Evolutionary conservation across 2,888 invertebrate genomes (phyloP), one percentile per base, ranked within the genome.

Genomic region (Coleophora deauratella): DNA sequence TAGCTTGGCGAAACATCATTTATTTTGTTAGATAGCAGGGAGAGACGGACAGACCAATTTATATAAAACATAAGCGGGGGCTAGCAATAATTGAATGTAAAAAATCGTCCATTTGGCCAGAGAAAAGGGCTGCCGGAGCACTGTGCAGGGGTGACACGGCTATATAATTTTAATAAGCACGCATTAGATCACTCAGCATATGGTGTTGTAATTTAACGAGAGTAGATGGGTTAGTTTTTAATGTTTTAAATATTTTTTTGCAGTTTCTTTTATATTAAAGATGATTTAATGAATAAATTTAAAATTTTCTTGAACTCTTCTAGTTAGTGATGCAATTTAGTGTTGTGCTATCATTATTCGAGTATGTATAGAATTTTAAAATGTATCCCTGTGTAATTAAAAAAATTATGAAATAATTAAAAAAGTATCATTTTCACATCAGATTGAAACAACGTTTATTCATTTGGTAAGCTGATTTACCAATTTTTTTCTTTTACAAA

Each of bases 21-120:
- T 77, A 79, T 82, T 66, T 21, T 21, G 6, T 21, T 21, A 21
- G 21, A 21, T 21, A 21, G 21, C 21, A 21, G 21, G 21, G 21
- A 80, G 68, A 68, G 75, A 78, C 76, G 67, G 74, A 78, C 76
- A 74, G 71, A 73, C 66, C 76, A 76, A 82, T 82, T 80, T 79
- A 81, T 82, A 76, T 72, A 66, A 57, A 59, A 57, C 55, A 72
- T 62, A 71, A 67, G 64, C 66, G 71, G 72, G 70, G 77, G 80
- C 70, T 70, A 74, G 59, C 64, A 66, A 69, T 82, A 79, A 84
- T 82, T 81, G 79, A 80, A 80, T 77, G 75, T 75, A 77, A 81
- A 82, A 80, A 82, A 81, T 79, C 65, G 71, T 55, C 69, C 62
- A 66, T 65, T 62, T 74, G 66, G 59, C 60, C 66, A 34, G 27